phyloP scores from a whole-genome alignment of 2,888 invertebrate species.

The Lacanobia wlatinum region DNA sequence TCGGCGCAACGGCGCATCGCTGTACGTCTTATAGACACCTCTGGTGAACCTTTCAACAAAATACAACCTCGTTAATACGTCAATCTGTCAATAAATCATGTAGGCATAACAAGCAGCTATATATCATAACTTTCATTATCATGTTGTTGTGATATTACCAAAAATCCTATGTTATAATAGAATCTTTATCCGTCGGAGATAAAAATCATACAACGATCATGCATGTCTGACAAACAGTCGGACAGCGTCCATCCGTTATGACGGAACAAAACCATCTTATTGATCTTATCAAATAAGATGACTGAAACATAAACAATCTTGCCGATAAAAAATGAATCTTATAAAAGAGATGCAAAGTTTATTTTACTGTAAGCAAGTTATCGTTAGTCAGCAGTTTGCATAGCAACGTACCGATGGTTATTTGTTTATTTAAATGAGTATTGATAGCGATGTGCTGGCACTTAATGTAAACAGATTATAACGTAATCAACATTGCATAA shows the following conservation, averaged over 20 bases:
- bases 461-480: constrained; percentile 21
- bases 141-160: constrained; percentile 3
- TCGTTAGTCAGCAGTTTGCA: constrained; percentile 11
- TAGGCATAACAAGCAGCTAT: constrained; percentile 5
- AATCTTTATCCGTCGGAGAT: constrained; percentile 40
- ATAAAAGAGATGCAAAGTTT: neutral
- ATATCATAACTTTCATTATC: constrained; percentile 3
- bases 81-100: constrained; percentile 3
- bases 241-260: constrained; percentile 30
- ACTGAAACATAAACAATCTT: constrained; percentile 7
- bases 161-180: constrained; percentile 2
- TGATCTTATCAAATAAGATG: constrained; percentile 12
- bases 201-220: constrained; percentile 13
- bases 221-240: constrained; percentile 5
- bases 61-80: no score
- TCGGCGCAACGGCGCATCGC: no score
- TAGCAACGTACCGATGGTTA: constrained; percentile 20
- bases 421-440: constrained; percentile 47
- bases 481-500: constrained; percentile 52
- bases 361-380: neutral
- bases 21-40: no score
- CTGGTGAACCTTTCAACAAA: no score
- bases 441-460: constrained; percentile 38
- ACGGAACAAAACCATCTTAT: constrained; percentile 52
- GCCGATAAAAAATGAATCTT: no score